Evolutionary conservation across 64 coral and sea anemone species (phyloP), one percentile per base, ranked within the genome.

Genomic region (Hydrozoanthus tunicans): DNA sequence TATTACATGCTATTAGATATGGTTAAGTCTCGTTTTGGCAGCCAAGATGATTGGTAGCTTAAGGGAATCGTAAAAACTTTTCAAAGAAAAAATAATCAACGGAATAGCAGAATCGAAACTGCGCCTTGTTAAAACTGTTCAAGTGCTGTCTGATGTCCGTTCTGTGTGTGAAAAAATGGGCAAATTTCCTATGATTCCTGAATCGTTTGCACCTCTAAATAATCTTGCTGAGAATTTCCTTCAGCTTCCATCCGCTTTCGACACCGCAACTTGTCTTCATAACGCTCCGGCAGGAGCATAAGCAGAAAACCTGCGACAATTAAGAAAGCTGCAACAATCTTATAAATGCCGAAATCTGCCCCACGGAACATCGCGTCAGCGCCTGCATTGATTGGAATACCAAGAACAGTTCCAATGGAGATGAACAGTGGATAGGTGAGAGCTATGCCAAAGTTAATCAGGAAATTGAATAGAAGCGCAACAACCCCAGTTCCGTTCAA

Each of bases 381-480:
- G 20, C 88, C 58, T 11, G 96, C 96, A 66, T 98, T 98, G 1
- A 98, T 78, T 8, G 96, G 96, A 85, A 98, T 98, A 4, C 96
- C 96, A 11, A 98, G 85, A 27, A 94, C 96, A 7, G 93, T 98
- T 13, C 96, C 96, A 13, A 98, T 76, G 9, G 96, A 98, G 52
- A 98, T 98, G 60, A 98, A 98, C 69, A 98, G 81, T 6, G 96
- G 96, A 67, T 94, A 92, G 1, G 96, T 98, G 9, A 98, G 89
- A 3, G 96, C 96, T 61, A 94, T 98, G 32, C 96, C 96, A 80
- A 98, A 94, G 65, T 94, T 98, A 25, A 98, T 98, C 26, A 94
- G 71, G 70, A 92, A 98, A 43, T 98, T 98, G 64, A 98, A 98
- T 9, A 92, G 7, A 3, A 98, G 64, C 5, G 15, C 85, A 12